Evolutionary conservation across 1,140 invertebrate species (phyloP), one percentile per base, ranked within the genome.

Genomic region (Euglossa dilemma): DNA sequence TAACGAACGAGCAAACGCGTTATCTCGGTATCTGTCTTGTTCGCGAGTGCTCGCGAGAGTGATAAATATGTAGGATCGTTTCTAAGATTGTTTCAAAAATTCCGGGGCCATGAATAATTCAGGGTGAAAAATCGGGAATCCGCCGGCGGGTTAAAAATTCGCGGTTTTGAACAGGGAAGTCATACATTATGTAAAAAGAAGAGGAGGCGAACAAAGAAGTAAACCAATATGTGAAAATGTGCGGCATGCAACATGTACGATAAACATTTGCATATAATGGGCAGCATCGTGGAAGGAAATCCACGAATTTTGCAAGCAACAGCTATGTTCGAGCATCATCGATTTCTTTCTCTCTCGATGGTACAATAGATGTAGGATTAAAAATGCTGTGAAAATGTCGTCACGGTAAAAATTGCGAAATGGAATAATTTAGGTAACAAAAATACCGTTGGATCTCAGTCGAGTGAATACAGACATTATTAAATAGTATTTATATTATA

Each of bases 121-220:
- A 45, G 54, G 7, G 1, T 23, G 16, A 23, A 56, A 56, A 56
- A 56, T 23, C 11, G 20, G 20, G 36, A 52, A 23, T 66, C 63
- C 63, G 43, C 23, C 43, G 4, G 12, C 8, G 20, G 23, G 63
- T 66, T 23, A 66, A 43, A 66, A 43, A 43, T 43, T 43, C 9
- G 36, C 20, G 20, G 18, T 66, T 66, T 66, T 43, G 28, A 14
- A 66, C 63, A 43, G 16, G 28, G 43, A 23, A 66, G 63, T 66
- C 69, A 25, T 70, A 50, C 69, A 70, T 70, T 70, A 70, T 70
- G 69, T 70, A 70, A 25, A 70, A 70, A 23, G 45, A 70, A 52
- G 45, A 70, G 47, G 47, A 28, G 28, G 25, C 16, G 69, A 70
- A 70, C 69, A 70, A 70, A 45, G 67, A 70, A 28, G 63, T 66